phyloP scores from a whole-genome alignment of 2,113 vertebrate genomes.

The Terrapene triunguis region DNA sequence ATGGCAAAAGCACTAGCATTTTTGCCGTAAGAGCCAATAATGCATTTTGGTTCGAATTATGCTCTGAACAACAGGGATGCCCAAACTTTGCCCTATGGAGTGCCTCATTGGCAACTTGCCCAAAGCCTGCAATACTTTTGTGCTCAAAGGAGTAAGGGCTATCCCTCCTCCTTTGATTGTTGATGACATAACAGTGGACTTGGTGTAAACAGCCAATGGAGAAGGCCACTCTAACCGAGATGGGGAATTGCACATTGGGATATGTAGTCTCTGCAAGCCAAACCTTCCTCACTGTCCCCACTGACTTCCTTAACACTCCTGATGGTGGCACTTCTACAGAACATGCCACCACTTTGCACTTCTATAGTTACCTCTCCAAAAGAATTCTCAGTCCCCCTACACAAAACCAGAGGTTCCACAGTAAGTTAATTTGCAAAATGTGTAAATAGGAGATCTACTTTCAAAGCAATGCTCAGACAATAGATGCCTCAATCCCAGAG shows the following conservation, averaged over 20 bases:
- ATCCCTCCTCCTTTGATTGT: neutral
- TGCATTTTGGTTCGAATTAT: neutral
- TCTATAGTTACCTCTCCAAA: fast-evolving
- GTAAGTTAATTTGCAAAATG: fast-evolving
- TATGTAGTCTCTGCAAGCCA: neutral
- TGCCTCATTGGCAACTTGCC: neutral
- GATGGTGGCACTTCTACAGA: neutral
- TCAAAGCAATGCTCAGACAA: neutral
- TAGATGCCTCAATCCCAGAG: fast-evolving
- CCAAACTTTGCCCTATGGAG: neutral
- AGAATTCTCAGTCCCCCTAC: neutral
- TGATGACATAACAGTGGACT: neutral
- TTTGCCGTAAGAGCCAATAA: neutral
- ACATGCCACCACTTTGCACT: neutral
- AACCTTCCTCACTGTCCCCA: neutral
- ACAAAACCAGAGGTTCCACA: neutral
- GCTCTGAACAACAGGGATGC: neutral
- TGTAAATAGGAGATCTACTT: fast-evolving
- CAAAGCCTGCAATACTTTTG: neutral
- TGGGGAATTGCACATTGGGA: neutral
- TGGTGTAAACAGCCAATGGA: neutral
- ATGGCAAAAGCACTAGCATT: neutral
- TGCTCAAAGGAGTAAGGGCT: neutral
- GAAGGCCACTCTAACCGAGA: neutral
- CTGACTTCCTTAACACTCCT: neutral